Evolutionary conservation across 2,888 invertebrate species (phyloP).

Genomic region (Chrysina gloriosa): DNA sequence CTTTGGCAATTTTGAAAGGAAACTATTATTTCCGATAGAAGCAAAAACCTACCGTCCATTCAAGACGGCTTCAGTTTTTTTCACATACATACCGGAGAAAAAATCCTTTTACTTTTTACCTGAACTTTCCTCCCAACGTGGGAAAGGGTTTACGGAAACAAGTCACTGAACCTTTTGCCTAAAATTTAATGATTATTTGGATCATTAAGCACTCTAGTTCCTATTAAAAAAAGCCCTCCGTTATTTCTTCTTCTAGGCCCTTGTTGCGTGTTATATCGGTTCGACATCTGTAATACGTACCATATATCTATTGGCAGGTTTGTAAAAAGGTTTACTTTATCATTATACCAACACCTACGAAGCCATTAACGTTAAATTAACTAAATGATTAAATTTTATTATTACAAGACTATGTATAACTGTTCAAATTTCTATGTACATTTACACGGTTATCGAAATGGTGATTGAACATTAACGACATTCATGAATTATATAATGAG

Average conservation of each 20-base stretch:
- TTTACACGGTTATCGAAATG: too few relatives aligned
- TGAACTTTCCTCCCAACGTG: conserved; percentile 48
- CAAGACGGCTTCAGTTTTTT: conserved; percentile 44
- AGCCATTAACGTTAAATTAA: too few relatives aligned
- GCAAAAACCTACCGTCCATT: conserved; percentile 47
- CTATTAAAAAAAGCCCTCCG: conserved; percentile 29
- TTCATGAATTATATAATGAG: too few relatives aligned
- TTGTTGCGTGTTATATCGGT: conserved; percentile 1
- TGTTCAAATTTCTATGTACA: too few relatives aligned
- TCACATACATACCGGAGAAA: conserved; percentile 32
- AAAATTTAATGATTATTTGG: conserved; percentile 37
- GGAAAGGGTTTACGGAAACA: conserved; percentile 48
- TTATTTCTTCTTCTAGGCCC: conserved; percentile 6
- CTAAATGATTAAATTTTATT: too few relatives aligned
- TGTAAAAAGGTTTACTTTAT: background rate
- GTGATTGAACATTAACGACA: too few relatives aligned
- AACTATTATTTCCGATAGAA: conserved; percentile 44
- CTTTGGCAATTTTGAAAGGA: conserved; percentile 42
- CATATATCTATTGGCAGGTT: background rate
- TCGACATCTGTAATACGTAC: conserved; percentile 19
- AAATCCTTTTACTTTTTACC: conserved; percentile 51
- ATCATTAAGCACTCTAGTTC: conserved; percentile 28
- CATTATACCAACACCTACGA: background rate
- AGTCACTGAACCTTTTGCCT: conserved; percentile 47
- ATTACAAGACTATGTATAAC: too few relatives aligned